Percentiles rank a stretch among this genome's conserved stretches.
These are phyloP conservation scores for Discoglossus pictus DNA, from an alignment of 2,797 vertebrate species.

Conservation along the genomic window DNA sequence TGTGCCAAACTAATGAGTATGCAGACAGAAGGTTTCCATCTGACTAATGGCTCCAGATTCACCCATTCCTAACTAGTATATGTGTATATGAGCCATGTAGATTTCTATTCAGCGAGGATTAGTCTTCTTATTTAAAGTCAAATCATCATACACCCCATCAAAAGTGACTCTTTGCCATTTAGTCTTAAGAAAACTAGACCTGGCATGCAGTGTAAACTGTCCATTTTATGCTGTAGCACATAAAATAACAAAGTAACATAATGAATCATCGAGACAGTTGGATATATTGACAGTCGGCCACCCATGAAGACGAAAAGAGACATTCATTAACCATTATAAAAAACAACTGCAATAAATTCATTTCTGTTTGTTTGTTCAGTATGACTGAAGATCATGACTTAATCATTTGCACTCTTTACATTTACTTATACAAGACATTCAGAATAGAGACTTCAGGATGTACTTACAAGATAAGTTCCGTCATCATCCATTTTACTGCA, in stretches of 20 bases:
- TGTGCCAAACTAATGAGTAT: no score
- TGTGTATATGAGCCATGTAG: no score
- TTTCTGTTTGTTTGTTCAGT: constrained; percentile 37
- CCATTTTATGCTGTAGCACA: constrained; percentile 21
- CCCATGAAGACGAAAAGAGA: constrained; percentile 67
- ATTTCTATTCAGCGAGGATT: no score
- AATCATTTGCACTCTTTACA: no score
- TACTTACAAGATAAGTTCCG: constrained; percentile 95
- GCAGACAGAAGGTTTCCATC: no score
- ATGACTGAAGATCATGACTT: no score
- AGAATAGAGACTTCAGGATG: constrained; percentile 14
- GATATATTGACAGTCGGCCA: constrained; percentile 67
- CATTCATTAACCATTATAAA: constrained; percentile 58
- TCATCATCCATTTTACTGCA: constrained; percentile 91
- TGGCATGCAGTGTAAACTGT: constrained; percentile 13
- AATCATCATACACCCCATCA: constrained; percentile 15
- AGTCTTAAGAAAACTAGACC: no score
- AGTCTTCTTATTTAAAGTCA: constrained; percentile 32
- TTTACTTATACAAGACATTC: constrained; percentile 9
- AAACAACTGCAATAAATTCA: constrained; percentile 67
- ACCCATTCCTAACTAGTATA: no score
- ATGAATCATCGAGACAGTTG: constrained; percentile 46
- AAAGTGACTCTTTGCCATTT: constrained; percentile 21
- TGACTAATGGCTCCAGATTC: no score
- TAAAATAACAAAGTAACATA: constrained; percentile 45